Conservation (phyloP, 1,140 invertebrate species). For the Trachelipus rathkii region DNA sequence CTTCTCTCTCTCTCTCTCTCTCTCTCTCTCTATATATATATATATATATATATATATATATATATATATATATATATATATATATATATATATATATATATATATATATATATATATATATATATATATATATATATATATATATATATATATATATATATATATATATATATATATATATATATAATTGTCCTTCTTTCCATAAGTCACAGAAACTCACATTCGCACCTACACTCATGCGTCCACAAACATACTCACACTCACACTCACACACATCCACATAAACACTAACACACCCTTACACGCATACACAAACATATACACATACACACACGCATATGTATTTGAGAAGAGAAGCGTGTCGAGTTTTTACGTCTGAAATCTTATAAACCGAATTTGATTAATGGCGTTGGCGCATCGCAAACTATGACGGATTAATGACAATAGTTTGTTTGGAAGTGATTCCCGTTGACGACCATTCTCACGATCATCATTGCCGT, state of each 20-base stretch:
- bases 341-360: not conserved
- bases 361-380: not conserved
- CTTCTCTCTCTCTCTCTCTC: no score
- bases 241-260: not conserved
- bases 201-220: not conserved
- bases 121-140: not conserved
- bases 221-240: not conserved
- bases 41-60: not conserved
- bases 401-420: not conserved
- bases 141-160: not conserved
- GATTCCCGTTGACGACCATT: not conserved
- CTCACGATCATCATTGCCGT: slow-evolving; percentile 1
- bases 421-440: not conserved
- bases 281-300: not conserved
- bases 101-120: not conserved
- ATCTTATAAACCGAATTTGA: not conserved
- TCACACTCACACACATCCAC: not conserved
- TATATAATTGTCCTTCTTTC: not conserved
- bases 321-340: not conserved
- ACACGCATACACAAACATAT: not conserved
- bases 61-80: not conserved
- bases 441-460: not conserved
- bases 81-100: not conserved
- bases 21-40: no score
- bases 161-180: not conserved